Base-by-base conservation (phyloP, 2,797 vertebrate species). In the Dendrocincla fuliginosa region DNA sequence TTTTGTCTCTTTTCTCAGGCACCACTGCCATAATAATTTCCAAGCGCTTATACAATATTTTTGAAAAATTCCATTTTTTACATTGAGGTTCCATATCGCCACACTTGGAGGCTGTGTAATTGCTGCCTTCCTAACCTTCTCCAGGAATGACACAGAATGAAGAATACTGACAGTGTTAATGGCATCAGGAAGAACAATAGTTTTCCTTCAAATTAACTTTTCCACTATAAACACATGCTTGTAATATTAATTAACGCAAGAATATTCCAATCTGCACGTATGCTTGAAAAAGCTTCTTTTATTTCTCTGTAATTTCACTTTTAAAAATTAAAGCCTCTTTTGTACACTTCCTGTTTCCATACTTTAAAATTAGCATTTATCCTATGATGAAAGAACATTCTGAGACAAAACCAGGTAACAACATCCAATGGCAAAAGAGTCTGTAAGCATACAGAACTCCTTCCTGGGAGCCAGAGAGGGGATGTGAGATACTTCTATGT, bases 221-320 rank as follows among this genome's bases (percentile, higher is more conserved):
- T 75, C 50, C 47, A 59, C 41, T 61, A 52, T 13, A 69, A 90
- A 83, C 12, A 39, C 15, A 83, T 61, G 18, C 17, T 86, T 53
- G 28, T 56, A 79, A 61, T 37, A 88, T 37, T 89, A 90, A 91
- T 88, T 68, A 90, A 87, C 35, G 33, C 33, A 74, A 37, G 81
- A 87, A 32, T 52, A 89, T 87, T 89, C 27, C 16, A 47, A 76
- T 50, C 35, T 82, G 42, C 2, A 2, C 24, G 42, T 73, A 37
- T 33, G 55, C 59, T 78, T 83, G 46, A 76, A 80, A 82, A 89
- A 78, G 11, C 10, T 4, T 5, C n/a, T 69, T 56, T 83, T 39
- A 27, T 75, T 93, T 87, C 67, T 73, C 60, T 69, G 79, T 77
- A 91, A 91, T 64, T 84, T 73, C 81, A 69, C 39, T 91, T 84